Base-by-base conservation (phyloP, 2,888 invertebrate genomes). In the Parascotia fuliginaria region DNA sequence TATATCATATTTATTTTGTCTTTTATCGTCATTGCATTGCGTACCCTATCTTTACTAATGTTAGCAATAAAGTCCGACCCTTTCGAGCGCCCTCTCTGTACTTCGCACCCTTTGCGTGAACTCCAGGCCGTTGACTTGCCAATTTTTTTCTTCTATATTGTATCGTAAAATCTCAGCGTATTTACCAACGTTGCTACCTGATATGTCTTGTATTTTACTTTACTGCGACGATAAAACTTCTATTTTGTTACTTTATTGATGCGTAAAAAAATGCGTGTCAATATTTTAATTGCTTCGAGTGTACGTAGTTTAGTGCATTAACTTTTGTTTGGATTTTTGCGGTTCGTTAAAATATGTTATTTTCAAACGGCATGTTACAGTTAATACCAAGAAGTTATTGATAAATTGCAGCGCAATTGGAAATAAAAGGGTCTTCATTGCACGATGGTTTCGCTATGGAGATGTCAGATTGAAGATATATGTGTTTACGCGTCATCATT, bases 91-190 rank as follows among this genome's bases (percentile, higher is more conserved):
- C 78, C 78, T 77, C 71, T 69, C 61, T 63, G 73, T 68, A 65
- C 73, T 69, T 69, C 65, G 70, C 78, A 77, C 79, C 78, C 78
- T 79, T 70, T 79, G 65, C 57, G 67, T 77, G 77, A 77, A 79
- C 78, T 71, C 72, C 64, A 57, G 78, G 78, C 69, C 78, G 70
- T 79, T 79, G 78, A 79, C 78, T 75, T 73, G 62, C 53, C 59
- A 60, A 69, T 61, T 72, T 68, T 70, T 65, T 68, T 62, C 40
- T 65, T 64, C 64, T 71, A 73, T 71, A 70, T 70, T 65, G 65
- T 73, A 62, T 65, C 64, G 61, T 65, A 60, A 71, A 70, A 66
- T 65, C 66, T 69, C 52, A 66, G 59, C 59, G 63, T 70, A 67
- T 72, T 60, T 69, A 60, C 61, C 54, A 65, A 65, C 60, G 62